These are phyloP conservation scores for Lithobates sylvaticus DNA, from an alignment of 2,797 vertebrate species.

Conservation along the genomic window DNA sequence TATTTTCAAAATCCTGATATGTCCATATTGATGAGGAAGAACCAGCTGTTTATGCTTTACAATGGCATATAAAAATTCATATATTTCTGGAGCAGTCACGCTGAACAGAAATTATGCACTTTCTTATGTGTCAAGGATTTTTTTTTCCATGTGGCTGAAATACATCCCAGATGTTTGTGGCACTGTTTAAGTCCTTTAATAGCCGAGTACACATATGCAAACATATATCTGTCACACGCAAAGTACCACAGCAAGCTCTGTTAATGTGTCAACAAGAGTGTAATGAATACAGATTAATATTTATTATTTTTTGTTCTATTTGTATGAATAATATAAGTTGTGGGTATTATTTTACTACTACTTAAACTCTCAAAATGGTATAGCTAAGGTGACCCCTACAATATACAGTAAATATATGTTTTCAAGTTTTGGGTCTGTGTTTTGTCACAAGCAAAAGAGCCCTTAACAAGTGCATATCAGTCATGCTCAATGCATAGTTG, in stretches of 20 bases:
- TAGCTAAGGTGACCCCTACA: too few species aligned
- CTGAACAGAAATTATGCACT: conserved; percentile 17
- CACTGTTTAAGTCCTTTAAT: conserved; percentile 8
- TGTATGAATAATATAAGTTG: background rate
- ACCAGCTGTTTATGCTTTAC: conserved; percentile 44
- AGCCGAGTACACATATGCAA: conserved; percentile 25
- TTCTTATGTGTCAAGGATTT: conserved; percentile 32
- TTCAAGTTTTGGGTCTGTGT: too few species aligned
- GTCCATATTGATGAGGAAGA: background rate
- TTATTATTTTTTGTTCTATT: background rate
- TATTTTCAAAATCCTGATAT: background rate
- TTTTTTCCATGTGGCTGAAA: conserved; percentile 38
- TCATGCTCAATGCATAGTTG: too few species aligned
- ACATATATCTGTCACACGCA: conserved; percentile 16
- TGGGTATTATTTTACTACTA: background rate
- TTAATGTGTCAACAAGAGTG: conserved; percentile 4
- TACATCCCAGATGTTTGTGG: conserved; percentile 41
- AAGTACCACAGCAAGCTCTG: background rate
- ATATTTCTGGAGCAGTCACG: conserved; percentile 25
- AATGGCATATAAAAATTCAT: conserved; percentile 38
- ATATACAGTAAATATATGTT: too few species aligned
- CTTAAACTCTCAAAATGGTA: too few species aligned
- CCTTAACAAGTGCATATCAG: too few species aligned
- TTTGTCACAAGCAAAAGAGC: too few species aligned
- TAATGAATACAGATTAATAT: background rate